A percentile compares a stretch with the other conserved stretches of the same genome.
phyloP scores from a whole-genome alignment of 2,113 vertebrate species.

The Hucho hucho region DNA sequence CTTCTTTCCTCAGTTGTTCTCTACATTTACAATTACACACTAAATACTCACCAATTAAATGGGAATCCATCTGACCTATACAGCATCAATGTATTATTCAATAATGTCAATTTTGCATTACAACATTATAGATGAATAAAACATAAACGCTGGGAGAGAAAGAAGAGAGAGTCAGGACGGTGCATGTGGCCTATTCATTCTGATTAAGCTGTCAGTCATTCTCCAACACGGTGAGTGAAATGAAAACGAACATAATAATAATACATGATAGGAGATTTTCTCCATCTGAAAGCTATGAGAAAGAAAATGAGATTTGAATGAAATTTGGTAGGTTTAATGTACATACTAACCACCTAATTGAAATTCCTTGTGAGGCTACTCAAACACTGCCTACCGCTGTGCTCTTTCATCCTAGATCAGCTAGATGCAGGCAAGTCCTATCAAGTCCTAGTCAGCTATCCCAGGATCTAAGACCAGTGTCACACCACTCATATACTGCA shows the following conservation, averaged over 20 bases:
- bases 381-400: not conserved
- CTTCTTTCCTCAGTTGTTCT: conserved; percentile 30
- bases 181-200: conserved; percentile 42
- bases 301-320: conserved; percentile 21
- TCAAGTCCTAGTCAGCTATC: conserved; percentile 17
- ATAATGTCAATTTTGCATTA: conserved; percentile 56
- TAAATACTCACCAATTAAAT: conserved; percentile 55
- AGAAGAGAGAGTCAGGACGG: conserved; percentile 23
- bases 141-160: conserved; percentile 34
- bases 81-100: conserved; percentile 52
- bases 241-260: conserved; percentile 34
- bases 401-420: too few species aligned
- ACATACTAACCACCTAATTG: not conserved
- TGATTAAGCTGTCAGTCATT: conserved; percentile 50
- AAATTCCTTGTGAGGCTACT: conserved; percentile 22
- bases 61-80: conserved; percentile 50
- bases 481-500: not conserved
- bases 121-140: conserved; percentile 57
- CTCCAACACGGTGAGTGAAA: conserved; percentile 17
- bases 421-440: too few species aligned
- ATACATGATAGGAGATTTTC: conserved; percentile 31
- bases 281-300: conserved; percentile 11
- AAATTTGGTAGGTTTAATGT: conserved; percentile 16
- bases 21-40: conserved; percentile 54
- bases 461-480: not conserved